A percentile compares a stretch with the other conserved stretches of the same genome.
Evolutionary conservation across 2,888 invertebrate species (phyloP).

Genomic region (Allolobophora icterica): DNA sequence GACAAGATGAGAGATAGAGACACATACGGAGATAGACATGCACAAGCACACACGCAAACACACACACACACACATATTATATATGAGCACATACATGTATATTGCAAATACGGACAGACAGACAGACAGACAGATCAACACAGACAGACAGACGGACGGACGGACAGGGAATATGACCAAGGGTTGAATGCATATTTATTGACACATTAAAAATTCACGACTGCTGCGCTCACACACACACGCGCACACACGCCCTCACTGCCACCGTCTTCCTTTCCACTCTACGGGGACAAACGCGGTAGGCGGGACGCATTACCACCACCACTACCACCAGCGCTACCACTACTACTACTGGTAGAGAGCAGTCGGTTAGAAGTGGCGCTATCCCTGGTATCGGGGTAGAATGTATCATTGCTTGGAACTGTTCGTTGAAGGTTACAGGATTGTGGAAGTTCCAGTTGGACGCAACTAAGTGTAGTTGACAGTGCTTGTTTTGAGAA

Average conservation of each 20-base stretch:
- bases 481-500: neutral
- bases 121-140: neutral
- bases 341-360: neutral
- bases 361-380: neutral
- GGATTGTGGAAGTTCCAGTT: neutral
- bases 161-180: neutral
- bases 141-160: neutral
- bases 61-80: neutral
- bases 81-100: neutral
- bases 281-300: neutral
- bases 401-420: neutral
- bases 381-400: neutral
- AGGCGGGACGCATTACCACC: neutral
- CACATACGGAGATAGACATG: neutral
- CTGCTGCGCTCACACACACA: neutral
- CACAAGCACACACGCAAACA: neutral
- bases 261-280: neutral
- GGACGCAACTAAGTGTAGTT: neutral
- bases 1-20: neutral
- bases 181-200: constrained; percentile 25
- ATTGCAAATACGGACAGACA: neutral
- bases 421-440: neutral
- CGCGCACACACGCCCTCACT: neutral
- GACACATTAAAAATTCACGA: constrained; percentile 20
- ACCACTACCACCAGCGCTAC: too few species aligned